Evolutionary conservation across 2,888 invertebrate species (phyloP).

Genomic region (Amblyjoppa fuscipennis): DNA sequence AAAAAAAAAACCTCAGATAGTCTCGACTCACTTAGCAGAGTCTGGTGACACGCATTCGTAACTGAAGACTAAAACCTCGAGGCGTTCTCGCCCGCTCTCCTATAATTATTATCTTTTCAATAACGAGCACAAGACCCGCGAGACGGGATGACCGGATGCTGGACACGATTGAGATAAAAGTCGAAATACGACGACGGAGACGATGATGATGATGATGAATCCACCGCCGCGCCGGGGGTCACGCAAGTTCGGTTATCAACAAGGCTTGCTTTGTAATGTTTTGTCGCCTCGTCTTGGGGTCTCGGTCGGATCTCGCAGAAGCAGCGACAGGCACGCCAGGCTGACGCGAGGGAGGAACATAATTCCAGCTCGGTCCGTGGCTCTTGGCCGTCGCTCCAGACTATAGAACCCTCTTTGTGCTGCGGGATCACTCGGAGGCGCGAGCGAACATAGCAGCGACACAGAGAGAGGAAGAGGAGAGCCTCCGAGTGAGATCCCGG

Average conservation of each 20-base stretch:
- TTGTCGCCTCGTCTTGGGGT: constrained; percentile 79
- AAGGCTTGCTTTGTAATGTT: constrained; percentile 83
- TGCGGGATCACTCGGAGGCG: constrained; percentile 66
- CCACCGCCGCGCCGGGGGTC: constrained; percentile 66
- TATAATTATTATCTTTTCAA: neutral
- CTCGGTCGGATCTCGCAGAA: constrained; percentile 46
- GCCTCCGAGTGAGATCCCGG: constrained; percentile 55
- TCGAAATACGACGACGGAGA: constrained; percentile 35
- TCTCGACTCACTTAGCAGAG: constrained; percentile 15
- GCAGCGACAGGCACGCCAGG: constrained; percentile 75
- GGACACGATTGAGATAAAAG: constrained; percentile 31
- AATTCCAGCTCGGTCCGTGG: constrained; percentile 73
- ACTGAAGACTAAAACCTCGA: neutral
- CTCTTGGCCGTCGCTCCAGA: constrained; percentile 72
- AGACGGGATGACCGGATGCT: constrained; percentile 42
- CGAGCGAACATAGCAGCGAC: constrained; percentile 69
- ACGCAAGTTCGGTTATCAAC: constrained; percentile 81
- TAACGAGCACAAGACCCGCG: neutral
- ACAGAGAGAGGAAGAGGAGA: constrained; percentile 39
- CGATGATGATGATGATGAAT: constrained; percentile 61
- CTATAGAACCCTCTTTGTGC: constrained; percentile 84
- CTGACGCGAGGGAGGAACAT: constrained; percentile 76
- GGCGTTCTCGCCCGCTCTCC: neutral
- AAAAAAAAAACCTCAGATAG: neutral
- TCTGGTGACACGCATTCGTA: neutral